phyloP scores from a whole-genome alignment of 1,140 invertebrate species.

The Leptinotarsa defecta region DNA sequence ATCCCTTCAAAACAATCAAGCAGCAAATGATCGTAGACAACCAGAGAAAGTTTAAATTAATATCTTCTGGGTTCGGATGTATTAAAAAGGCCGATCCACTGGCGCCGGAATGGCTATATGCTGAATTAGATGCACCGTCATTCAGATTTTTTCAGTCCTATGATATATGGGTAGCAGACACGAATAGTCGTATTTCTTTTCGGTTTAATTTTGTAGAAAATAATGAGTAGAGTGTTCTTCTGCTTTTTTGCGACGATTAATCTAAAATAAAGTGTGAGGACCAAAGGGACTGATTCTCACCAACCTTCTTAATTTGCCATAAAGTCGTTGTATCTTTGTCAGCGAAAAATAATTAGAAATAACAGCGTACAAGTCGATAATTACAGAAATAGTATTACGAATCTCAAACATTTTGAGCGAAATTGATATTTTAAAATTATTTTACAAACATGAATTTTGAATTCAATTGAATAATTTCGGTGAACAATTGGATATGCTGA shows the following conservation, averaged over 20 bases:
- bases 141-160: slow-evolving; percentile 39
- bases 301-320: too few relatives aligned
- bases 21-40: neutral
- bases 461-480: too few relatives aligned
- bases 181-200: slow-evolving; percentile 42
- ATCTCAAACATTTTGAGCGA: too few relatives aligned
- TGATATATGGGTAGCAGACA: slow-evolving; percentile 45
- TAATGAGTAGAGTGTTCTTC: slow-evolving; percentile 39
- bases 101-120: slow-evolving; percentile 48
- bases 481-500: too few relatives aligned
- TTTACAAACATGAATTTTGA: too few relatives aligned
- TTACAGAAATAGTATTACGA: too few relatives aligned
- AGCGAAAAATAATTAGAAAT: too few relatives aligned
- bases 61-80: slow-evolving; percentile 38
- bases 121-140: slow-evolving; percentile 49
- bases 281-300: slow-evolving; percentile 14
- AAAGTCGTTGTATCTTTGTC: too few relatives aligned
- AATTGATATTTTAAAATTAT: too few relatives aligned
- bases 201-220: slow-evolving; percentile 40
- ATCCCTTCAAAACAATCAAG: too few relatives aligned
- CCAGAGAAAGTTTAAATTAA: slow-evolving; percentile 11
- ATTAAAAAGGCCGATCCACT: slow-evolving; percentile 36
- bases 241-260: slow-evolving; percentile 34
- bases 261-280: slow-evolving; percentile 28
- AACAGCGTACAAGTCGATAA: too few relatives aligned